Evolutionary conservation across 1,140 invertebrate species (phyloP), one percentile per base, ranked within the genome.

Genomic region (Himalopsyche phryganea): DNA sequence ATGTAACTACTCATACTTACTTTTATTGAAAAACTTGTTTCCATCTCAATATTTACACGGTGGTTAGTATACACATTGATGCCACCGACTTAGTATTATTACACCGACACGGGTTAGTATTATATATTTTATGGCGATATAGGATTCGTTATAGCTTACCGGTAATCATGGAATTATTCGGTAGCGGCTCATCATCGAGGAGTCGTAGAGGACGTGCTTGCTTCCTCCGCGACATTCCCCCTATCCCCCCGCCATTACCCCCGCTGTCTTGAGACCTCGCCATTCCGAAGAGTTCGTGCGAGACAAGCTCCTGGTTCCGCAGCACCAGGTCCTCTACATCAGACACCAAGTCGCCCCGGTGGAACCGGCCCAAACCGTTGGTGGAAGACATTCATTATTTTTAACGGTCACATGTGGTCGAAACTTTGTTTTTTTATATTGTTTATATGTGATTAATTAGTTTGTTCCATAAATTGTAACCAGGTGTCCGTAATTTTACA

Each of bases 201-300:
- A 81, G 75, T 44, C 80, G 71, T 49, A 79, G 77, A 45, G 83
- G 83, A 50, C 81, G 73, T 9, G 80, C 75, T 67, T 85, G 83
- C 71, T 85, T 85, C 63, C 83, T 72, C 41, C 83, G 76, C 46
- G 83, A 84, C 83, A 85, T 84, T 47, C 57, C 65, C 13, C 50
- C 58, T 7, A n/a, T 41, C 13, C 23, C 53, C 13, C 53, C 53
- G 6, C 64, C 44, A 9, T 28, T 28, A 3, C 23, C 23, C 33
- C 58, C 23, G 14, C 40, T 44, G 23, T 54, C 50, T 44, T 11
- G 52, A 20, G 53, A 47, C 47, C 47, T 17, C 35, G 35, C 42
- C 49, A 50, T 50, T 15, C 42, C 35, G 32, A 4, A 41, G 35
- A 51, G 36, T n/a, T 18, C 35, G 50, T 14, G 20, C 20, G 15